These are phyloP conservation scores for Clistopyga incitator DNA, from an alignment of 2,888 invertebrate species.

Conservation along the genomic window DNA sequence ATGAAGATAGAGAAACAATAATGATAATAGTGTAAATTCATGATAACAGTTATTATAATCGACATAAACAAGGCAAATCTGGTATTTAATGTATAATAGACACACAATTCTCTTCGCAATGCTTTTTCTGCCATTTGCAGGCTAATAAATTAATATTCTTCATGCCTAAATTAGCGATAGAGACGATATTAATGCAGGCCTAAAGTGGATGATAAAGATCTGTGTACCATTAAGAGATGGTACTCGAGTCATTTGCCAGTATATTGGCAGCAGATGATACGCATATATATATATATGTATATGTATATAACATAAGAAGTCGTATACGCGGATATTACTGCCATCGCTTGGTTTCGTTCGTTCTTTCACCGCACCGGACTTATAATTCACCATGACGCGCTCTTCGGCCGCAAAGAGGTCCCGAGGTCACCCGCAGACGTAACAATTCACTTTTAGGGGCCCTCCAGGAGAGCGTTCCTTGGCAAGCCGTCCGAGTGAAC, in stretches of 20 bases:
- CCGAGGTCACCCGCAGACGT: constrained; percentile 84
- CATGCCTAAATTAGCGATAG: constrained; percentile 47
- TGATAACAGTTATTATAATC: too few relatives aligned
- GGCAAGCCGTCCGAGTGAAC: constrained; percentile 59
- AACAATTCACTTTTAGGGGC: constrained; percentile 84
- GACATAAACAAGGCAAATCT: neutral
- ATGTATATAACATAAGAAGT: constrained; percentile 6
- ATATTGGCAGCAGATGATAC: constrained; percentile 42
- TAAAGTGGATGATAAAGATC: constrained; percentile 45
- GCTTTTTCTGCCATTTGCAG: neutral
- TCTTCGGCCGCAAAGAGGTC: constrained; percentile 79
- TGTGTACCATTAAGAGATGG: neutral
- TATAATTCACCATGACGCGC: constrained; percentile 79
- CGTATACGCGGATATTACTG: constrained; percentile 52
- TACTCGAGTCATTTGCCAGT: constrained; percentile 20
- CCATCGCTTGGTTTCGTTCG: constrained; percentile 48
- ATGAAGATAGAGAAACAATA: too few relatives aligned
- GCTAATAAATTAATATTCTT: constrained; percentile 20
- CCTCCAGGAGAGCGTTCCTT: constrained; percentile 76
- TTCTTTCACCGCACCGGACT: constrained; percentile 68
- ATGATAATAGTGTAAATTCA: too few relatives aligned
- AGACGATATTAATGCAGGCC: constrained; percentile 25
- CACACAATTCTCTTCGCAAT: neutral
- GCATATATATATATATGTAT: constrained; percentile 17
- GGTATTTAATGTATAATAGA: too few relatives aligned